Evolutionary conservation across 2,888 invertebrate species (phyloP).

Genomic region (Synanthedon myopaeformis): DNA sequence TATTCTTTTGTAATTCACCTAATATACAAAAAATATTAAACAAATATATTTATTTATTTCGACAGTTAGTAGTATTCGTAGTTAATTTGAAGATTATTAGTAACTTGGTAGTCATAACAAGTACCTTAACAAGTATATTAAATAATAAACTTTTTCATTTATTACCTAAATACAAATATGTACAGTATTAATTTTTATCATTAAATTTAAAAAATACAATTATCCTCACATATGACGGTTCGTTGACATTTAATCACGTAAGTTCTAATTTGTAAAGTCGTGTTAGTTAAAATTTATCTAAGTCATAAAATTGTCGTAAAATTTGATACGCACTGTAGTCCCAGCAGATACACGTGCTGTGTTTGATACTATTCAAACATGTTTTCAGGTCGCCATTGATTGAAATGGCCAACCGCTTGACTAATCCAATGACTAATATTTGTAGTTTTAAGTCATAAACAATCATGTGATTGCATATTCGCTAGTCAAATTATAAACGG

Average conservation of each 20-base stretch:
- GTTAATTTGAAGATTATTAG: too few species aligned
- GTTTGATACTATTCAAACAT: background rate
- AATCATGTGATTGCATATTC: too few species aligned
- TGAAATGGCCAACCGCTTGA: background rate
- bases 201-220: conserved; percentile 1
- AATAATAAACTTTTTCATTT: too few species aligned
- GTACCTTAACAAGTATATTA: too few species aligned
- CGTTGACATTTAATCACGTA: conserved; percentile 36
- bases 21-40: too few species aligned
- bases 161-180: too few species aligned
- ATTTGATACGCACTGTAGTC: conserved; percentile 21
- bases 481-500: too few species aligned
- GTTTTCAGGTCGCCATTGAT: background rate
- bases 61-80: too few species aligned
- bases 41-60: too few species aligned
- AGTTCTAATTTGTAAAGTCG: conserved; percentile 36
- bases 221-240: conserved; percentile 17
- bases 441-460: too few species aligned
- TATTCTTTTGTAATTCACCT: background rate
- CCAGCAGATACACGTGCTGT: conserved; percentile 16
- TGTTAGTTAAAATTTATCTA: conserved; percentile 29
- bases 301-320: conserved; percentile 50
- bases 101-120: too few species aligned
- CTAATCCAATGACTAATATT: too few species aligned
- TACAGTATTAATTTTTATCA: background rate